Conservation (phyloP, 2,888 invertebrate species). For the Catocala fraxini region DNA sequence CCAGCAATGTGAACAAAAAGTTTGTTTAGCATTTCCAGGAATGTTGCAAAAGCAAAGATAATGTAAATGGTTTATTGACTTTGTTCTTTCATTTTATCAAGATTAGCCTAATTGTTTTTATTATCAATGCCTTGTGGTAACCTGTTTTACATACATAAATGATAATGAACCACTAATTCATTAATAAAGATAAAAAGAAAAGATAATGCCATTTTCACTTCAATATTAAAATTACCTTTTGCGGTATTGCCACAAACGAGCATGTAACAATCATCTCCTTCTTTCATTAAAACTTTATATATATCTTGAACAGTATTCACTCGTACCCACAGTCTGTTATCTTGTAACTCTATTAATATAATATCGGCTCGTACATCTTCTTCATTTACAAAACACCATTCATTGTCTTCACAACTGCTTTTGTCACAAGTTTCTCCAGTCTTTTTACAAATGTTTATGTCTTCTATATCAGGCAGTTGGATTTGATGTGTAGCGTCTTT, state of each 20-base stretch:
- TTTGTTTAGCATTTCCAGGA: no score
- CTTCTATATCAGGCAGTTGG: slow-evolving; percentile 80
- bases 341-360: slow-evolving; percentile 52
- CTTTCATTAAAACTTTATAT: slow-evolving; percentile 78
- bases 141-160: no score
- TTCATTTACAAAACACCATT: slow-evolving; percentile 45
- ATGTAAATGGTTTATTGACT: no score
- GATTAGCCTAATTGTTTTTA: no score
- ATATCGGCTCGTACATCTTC: slow-evolving; percentile 59
- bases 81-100: no score
- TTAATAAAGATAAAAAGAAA: not conserved
- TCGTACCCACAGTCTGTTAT: slow-evolving; percentile 81
- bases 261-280: slow-evolving; percentile 83
- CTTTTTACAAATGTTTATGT: slow-evolving; percentile 62
- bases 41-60: no score
- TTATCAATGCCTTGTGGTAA: no score
- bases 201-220: not conserved
- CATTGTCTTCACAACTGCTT: slow-evolving; percentile 68
- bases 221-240: slow-evolving; percentile 84
- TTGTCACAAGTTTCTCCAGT: slow-evolving; percentile 60
- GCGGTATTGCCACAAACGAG: slow-evolving; percentile 93
- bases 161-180: no score
- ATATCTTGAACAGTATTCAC: slow-evolving; percentile 80
- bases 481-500: slow-evolving; percentile 84
- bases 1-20: no score